Evolutionary conservation across 2,888 invertebrate species (phyloP).

Genomic region (Drosophila falleni): DNA sequence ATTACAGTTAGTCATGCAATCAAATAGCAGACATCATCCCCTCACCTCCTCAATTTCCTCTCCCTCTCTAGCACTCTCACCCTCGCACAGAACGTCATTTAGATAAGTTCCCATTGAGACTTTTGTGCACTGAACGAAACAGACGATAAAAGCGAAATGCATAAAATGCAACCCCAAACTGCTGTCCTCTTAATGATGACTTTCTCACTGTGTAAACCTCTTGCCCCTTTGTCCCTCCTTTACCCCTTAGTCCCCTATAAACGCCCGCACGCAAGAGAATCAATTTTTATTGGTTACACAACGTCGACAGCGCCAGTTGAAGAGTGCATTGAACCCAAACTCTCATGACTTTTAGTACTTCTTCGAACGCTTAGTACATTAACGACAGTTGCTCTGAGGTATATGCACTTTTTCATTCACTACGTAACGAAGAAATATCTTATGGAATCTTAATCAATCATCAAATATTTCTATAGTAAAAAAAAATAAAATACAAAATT

Average conservation of each 20-base stretch:
- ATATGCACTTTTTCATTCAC: background rate
- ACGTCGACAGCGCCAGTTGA: conserved; percentile 57
- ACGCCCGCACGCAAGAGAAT: conserved; percentile 66
- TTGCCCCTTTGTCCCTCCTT: background rate
- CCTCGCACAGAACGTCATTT: background rate
- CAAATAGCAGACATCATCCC: conserved; percentile 22
- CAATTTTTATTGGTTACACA: conserved; percentile 78
- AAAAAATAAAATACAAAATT: no score
- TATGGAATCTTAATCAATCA: background rate
- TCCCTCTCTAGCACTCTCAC: background rate
- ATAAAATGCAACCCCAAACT: conserved; percentile 48
- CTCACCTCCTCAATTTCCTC: background rate
- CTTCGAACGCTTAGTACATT: conserved; percentile 27
- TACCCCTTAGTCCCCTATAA: background rate
- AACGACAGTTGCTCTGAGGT: conserved; percentile 1
- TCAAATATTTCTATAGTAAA: no score
- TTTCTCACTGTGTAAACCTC: conserved; percentile 45
- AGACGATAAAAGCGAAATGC: conserved; percentile 42
- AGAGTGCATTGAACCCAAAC: conserved; percentile 68
- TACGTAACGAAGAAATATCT: background rate
- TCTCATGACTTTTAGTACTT: conserved; percentile 73
- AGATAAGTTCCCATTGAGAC: conserved; percentile 42
- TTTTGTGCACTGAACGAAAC: conserved; percentile 26
- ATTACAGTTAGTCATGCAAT: conserved; percentile 66
- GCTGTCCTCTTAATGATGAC: conserved; percentile 24